Evolutionary conservation across 2,113 vertebrate species (phyloP).

Genomic region (Epinephelus fuscoguttatus): DNA sequence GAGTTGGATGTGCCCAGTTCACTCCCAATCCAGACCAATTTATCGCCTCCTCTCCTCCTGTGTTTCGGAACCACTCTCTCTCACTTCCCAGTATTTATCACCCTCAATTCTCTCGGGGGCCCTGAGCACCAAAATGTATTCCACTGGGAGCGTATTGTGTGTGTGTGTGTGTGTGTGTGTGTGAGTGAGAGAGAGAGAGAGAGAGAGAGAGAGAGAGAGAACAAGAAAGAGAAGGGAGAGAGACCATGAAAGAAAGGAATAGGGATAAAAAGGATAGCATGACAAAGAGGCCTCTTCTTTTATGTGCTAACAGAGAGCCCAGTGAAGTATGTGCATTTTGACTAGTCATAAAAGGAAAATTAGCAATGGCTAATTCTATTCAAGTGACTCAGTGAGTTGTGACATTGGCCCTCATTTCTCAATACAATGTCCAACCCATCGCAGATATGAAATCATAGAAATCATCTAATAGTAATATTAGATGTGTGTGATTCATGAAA

Average conservation of each 20-base stretch:
- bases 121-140: slow-evolving; percentile 40
- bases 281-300: not conserved
- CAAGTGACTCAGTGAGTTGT: not conserved
- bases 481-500: too few relatives aligned
- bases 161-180: slow-evolving; percentile 11
- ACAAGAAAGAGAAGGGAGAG: not conserved
- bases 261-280: not conserved
- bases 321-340: not conserved
- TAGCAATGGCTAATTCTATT: not conserved
- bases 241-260: not conserved
- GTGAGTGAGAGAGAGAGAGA: not conserved
- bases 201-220: not conserved
- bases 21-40: slow-evolving; percentile 42
- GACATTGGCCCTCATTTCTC: too few relatives aligned
- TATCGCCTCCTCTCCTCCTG: slow-evolving; percentile 34
- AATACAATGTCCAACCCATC: too few relatives aligned
- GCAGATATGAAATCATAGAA: too few relatives aligned
- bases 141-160: slow-evolving; percentile 19
- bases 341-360: slow-evolving; percentile 1
- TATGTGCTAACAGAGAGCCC: not conserved
- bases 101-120: slow-evolving; percentile 35
- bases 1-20: slow-evolving; percentile 40
- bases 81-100: slow-evolving; percentile 57
- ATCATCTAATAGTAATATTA: too few relatives aligned
- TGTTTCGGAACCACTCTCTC: slow-evolving; percentile 25